Percentiles rank a stretch among this genome's conserved stretches.
Evolutionary conservation across 2,888 invertebrate species (phyloP).

Genomic region (Cataglyphis livida): DNA sequence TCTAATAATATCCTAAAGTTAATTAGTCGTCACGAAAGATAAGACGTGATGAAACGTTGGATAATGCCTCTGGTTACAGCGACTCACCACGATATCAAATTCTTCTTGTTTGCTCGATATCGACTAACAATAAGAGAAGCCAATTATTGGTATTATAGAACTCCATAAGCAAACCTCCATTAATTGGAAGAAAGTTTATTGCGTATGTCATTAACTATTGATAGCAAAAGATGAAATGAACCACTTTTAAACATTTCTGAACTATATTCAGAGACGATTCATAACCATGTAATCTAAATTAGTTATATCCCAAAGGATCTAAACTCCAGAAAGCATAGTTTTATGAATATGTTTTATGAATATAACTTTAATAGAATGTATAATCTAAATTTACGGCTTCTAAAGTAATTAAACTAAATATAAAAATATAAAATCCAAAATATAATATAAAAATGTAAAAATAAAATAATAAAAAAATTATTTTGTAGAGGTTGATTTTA

Average conservation of each 20-base stretch:
- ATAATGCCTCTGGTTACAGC: not conserved
- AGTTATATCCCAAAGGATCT: not conserved
- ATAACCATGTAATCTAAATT: not conserved
- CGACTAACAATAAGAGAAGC: not conserved
- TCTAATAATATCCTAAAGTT: not conserved
- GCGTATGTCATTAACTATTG: slow-evolving; percentile 17
- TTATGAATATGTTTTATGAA: not conserved
- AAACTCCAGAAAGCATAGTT: not conserved
- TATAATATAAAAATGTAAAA: not conserved
- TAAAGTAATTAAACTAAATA: slow-evolving; percentile 23
- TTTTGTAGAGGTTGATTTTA: not conserved
- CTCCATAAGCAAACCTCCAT: not conserved
- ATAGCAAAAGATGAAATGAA: slow-evolving; percentile 15
- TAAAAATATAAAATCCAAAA: not conserved
- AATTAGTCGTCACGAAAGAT: slow-evolving; percentile 5
- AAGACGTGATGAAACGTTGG: not conserved
- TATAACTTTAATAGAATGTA: not conserved
- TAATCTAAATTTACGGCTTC: not conserved
- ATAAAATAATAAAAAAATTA: not conserved
- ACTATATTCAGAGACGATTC: not conserved
- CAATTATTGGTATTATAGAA: slow-evolving; percentile 9
- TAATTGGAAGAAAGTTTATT: slow-evolving; percentile 9
- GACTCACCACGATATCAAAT: not conserved
- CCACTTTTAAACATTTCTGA: slow-evolving; percentile 14
- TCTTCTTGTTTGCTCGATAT: slow-evolving; percentile 27